Evolutionary conservation across 2,888 invertebrate genomes (phyloP), one percentile per base, ranked within the genome.

Genomic region (Anthophora plumipes): DNA sequence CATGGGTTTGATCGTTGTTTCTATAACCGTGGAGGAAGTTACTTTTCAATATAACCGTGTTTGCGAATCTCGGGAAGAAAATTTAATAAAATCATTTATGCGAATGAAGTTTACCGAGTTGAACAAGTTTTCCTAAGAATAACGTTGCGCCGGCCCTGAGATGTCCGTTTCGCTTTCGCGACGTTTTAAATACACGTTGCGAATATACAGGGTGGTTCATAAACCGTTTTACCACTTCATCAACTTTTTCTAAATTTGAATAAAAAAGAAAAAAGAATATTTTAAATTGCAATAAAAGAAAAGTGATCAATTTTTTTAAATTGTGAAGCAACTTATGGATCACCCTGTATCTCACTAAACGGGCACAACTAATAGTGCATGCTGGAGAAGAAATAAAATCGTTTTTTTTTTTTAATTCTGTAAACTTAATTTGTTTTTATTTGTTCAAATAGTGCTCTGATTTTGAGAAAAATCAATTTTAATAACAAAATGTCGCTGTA

Each of bases 31-130:
- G 12, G 59, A 54, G 72, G 48, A 77, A 80, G 77, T 77, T 48
- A 74, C 61, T 78, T 82, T 77, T 76, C 83, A 80, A 88, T 88
- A 87, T 83, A 85, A 78, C 80, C 76, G 81, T 79, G 84, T 83
- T 88, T 85, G 88, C 83, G 77, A 82, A 85, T 83, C 82, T 68
- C 75, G 39, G 37, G 73, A 83, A 77, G 73, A 67, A 81, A 85
- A 85, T 88, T 88, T 88, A 77, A 80, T 82, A 76, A 81, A 88
- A 86, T 88, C 85, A 78, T 79, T 88, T 88, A 84, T 80, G 76
- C 77, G 78, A 80, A 86, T 77, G 72, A 82, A 84, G 75, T 84
- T 84, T 83, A 54, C 77, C 76, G 64, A 82, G 73, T 66, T 68
- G 66, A 46, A 46, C 66, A 70, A 78, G 48, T n/a, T 80, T 78